A percentile compares a stretch with the other conserved stretches of the same genome.
These are phyloP conservation scores for Pantelozetes paolii DNA, from an alignment of 2,888 invertebrate genomes.

Conservation along the genomic window DNA sequence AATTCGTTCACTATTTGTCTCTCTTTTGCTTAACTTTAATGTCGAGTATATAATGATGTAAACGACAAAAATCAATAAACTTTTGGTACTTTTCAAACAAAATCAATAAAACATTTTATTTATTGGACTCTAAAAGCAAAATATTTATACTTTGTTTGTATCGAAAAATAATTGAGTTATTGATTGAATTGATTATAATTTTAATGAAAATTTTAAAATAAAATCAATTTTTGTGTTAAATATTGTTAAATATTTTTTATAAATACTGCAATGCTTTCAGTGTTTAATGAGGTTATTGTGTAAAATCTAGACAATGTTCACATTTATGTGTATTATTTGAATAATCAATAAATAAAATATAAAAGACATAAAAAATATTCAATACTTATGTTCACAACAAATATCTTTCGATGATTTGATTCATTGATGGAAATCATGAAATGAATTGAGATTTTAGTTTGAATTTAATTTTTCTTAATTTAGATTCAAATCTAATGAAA, in stretches of 20 bases:
- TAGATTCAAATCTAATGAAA: background rate
- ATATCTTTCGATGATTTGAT: constrained; percentile 7
- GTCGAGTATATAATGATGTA: constrained; percentile 23
- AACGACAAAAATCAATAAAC: constrained; percentile 23
- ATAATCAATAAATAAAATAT: too few relatives aligned
- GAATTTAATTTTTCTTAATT: background rate
- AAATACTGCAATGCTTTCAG: too few relatives aligned
- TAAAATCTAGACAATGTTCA: too few relatives aligned
- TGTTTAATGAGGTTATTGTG: too few relatives aligned
- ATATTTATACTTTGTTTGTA: background rate
- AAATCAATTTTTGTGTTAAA: too few relatives aligned
- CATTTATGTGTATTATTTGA: too few relatives aligned
- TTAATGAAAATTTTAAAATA: too few relatives aligned
- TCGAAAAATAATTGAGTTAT: too few relatives aligned
- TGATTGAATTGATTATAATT: too few relatives aligned
- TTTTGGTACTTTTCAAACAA: background rate
- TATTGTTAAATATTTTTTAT: too few relatives aligned
- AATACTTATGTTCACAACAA: background rate
- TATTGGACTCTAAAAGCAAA: background rate
- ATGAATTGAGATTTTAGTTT: background rate
- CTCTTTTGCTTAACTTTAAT: background rate
- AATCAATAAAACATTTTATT: constrained; percentile 14
- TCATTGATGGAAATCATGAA: background rate
- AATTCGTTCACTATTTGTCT: background rate
- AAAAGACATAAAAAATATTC: too few relatives aligned